Base-by-base conservation (phyloP, 2,797 vertebrate species). In the Orestias chungarensis region DNA sequence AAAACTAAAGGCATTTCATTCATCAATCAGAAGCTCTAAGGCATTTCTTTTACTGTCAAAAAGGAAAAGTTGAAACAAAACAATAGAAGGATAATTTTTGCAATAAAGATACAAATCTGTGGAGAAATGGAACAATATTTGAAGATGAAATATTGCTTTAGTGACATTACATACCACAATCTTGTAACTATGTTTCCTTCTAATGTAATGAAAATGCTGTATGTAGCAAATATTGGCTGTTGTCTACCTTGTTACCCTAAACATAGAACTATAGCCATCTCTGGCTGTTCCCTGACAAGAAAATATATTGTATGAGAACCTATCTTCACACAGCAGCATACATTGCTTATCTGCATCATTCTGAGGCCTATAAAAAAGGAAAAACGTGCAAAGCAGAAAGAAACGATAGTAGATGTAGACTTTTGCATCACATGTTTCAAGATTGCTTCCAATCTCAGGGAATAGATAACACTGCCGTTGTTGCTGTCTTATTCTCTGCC, bases 31-130 rank as follows among this genome's bases (percentile, higher is more conserved):
- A 81, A 70, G 64, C 62, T 65, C 57, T 18, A 59, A 71, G 54
- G 50, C 49, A 25, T 67, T 25, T 64, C 15, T 75, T 70, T 71
- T 25, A 64, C 78, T 79, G 47, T 84, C 69, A 67, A 52, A 70
- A 61, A 69, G 46, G 68, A 78, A 80, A 77, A 49, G 64, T n/a
- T 70, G 82, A 87, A 76, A 67, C 27, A 79, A 66, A 85, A 71
- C 55, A 80, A 76, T 72, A 64, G 10, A 35, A 23, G 25, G 55
- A 64, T 83, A 10, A 46, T 68, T 72, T 76, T 35, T 2, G n/a
- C 31, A 25, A 31, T 71, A 4, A 69, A 59, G 73, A 64, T 75
- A 31, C 68, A 75, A 81, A 66, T 59, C 67, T 76, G 65, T 73
- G 44, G 33, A 33, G 76, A 73, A 71, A 38, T 62, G 66, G 65